Base-by-base conservation (phyloP, 2,888 invertebrate genomes). In the Spisula solida region DNA sequence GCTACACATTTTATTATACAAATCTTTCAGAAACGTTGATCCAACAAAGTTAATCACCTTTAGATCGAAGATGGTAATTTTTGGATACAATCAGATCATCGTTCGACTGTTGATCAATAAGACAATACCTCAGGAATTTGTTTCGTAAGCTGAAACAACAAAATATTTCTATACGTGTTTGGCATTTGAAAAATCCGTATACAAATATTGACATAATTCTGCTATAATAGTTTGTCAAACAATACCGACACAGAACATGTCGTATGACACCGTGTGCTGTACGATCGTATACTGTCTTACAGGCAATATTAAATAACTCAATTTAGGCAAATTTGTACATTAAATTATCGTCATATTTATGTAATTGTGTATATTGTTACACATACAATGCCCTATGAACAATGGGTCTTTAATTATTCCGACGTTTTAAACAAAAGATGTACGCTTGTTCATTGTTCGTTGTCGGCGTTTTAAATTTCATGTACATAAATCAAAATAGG, bases 371-470 rank as follows among this genome's bases (percentile, higher is more conserved):
- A 75, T 79, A 78, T 78, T 29, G 18, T 79, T 84, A 78, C 84
- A 84, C 25, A 29, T 55, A 25, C 85, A 85, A 66, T 79, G 48
- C 20, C 2, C 48, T 47, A 0, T 80, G 1, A 47, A 86, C 80
- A 86, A 80, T 86, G 60, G 16, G 80, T 60, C 56, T 51, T 66
- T 86, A 86, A 86, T 66, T 81, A 56, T 86, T 86, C 41, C 79
- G 85, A 79, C 78, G 79, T 56, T 47, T 55, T 34, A 78, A 79
- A 85, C 85, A 85, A 85, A 31, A 85, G 56, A 85, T 18, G 34
- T n/a, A 31, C 34, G 48, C n/a, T 85, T 79, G 41, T 25, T 16
- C 25, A 56, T 85, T 85, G 85, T 85, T 56, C 41, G 31, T 56
- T 31, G n/a, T 8, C 18, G 18, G 34, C 14, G 85, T 85, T 51